Evolutionary conservation across 92 coral and sea anemone species (phyloP).

Genomic region (Epizoanthus scotinus): DNA sequence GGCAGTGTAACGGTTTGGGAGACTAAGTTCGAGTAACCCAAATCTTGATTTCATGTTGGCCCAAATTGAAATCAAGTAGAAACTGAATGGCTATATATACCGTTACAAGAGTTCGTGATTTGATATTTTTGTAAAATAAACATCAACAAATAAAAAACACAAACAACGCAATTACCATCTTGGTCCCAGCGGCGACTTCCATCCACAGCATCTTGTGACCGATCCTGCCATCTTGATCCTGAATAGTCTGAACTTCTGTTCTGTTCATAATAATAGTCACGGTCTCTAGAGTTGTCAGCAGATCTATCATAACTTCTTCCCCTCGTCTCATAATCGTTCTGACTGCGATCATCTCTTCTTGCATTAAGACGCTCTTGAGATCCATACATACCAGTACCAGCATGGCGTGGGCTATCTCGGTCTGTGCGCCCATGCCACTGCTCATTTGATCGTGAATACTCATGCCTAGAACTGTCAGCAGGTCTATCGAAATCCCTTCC

Average conservation of each 20-base stretch:
- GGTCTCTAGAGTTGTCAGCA: conserved; percentile 7
- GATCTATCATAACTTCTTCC: conserved; percentile 13
- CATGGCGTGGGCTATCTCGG: background rate
- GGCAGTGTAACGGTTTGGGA: too few species aligned
- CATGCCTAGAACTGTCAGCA: background rate
- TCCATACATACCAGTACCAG: too few species aligned
- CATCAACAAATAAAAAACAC: too few species aligned
- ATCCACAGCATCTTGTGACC: too few species aligned
- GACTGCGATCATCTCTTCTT: conserved; percentile 7
- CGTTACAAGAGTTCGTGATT: too few species aligned
- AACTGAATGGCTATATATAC: too few species aligned
- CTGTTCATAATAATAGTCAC: background rate
- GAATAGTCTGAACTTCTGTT: conserved; percentile 1
- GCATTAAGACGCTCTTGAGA: background rate
- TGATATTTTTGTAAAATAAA: too few species aligned
- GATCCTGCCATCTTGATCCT: conserved; percentile 18
- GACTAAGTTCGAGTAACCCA: too few species aligned
- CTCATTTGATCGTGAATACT: too few species aligned
- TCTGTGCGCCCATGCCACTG: background rate
- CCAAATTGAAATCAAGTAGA: too few species aligned
- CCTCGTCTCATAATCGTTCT: background rate
- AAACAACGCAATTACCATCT: background rate
- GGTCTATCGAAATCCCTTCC: conserved; percentile 10
- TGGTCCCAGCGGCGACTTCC: conserved; percentile 1
- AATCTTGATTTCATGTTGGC: too few species aligned